Conservation (phyloP, 2,888 invertebrate genomes). For the Romanomermis culicivorax region DNA sequence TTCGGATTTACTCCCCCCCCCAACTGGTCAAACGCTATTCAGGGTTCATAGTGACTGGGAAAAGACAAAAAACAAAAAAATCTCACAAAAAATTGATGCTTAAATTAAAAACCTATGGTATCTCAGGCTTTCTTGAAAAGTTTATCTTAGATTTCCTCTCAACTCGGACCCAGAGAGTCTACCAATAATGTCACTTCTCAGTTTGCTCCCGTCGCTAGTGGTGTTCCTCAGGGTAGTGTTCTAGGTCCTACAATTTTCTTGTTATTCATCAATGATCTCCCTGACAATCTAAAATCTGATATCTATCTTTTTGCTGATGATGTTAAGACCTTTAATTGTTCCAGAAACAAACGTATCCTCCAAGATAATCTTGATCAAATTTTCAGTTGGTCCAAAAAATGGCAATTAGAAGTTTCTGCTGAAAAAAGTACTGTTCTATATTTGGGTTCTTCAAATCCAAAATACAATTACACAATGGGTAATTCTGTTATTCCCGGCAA, state of each 20-base stretch:
- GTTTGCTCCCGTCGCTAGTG: not conserved
- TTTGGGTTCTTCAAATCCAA: not conserved
- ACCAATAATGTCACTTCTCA: too few relatives aligned
- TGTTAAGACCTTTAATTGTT: not conserved
- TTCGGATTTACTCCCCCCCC: too few relatives aligned
- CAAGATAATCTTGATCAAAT: not conserved
- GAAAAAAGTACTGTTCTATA: not conserved
- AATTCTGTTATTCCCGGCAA: not conserved
- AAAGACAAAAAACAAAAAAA: too few relatives aligned
- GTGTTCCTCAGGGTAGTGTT: slow-evolving; percentile 8
- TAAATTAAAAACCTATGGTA: too few relatives aligned
- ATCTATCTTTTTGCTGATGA: slow-evolving; percentile 6
- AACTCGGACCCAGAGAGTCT: too few relatives aligned
- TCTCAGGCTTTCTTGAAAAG: too few relatives aligned
- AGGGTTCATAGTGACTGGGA: too few relatives aligned
- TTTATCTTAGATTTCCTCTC: too few relatives aligned
- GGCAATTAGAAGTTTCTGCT: not conserved
- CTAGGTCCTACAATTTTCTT: slow-evolving; percentile 2
- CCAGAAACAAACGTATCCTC: not conserved
- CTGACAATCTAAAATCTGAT: not conserved
- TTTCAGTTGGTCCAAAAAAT: not conserved
- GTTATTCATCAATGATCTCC: slow-evolving; percentile 4
- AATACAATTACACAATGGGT: not conserved
- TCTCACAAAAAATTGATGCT: too few relatives aligned
- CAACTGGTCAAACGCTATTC: too few relatives aligned